Base-by-base conservation (phyloP, 2,113 vertebrate genomes). In the Bombycilla garrulus region DNA sequence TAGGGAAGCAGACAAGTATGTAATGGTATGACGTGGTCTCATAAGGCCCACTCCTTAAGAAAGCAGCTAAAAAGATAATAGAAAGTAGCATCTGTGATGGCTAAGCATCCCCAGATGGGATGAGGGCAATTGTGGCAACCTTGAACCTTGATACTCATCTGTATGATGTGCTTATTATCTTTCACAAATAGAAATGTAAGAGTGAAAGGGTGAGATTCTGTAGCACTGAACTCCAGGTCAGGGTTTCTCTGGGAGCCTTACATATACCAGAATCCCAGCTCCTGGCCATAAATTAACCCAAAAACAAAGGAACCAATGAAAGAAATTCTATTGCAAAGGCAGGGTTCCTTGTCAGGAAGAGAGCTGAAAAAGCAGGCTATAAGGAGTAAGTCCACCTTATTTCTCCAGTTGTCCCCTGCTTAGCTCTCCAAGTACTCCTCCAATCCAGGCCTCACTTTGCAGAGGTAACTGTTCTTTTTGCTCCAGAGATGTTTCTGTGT, bases 21-120 rank as follows among this genome's bases (percentile, higher is more conserved):
- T 53, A 15, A 17, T 45, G 24, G 65, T 26, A 26, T 7, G 33
- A 15, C 0, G 0, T 40, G 40, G 33, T 64, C 48, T 36, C 38
- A 2, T 23, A 50, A 45, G 33, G 45, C 26, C 71, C 26, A 16
- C 76, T 90, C 57, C 38, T 60, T 86, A 51, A 70, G 56, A 70
- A 73, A 65, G 33, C 45, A 61, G 36, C 36, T 66, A 15, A 80
- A 89, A 70, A 70, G 56, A 2, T 51, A 35, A 66, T 29, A 35
- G 62, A 22, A 70, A 76, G 22, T 18, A 74, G 22, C 61, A 9
- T 60, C 35, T 12, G 8, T 69, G 54, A 7, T 78, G 66, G 70
- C 38, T 85, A 12, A 86, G 45, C 17, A 8, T 86, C 71, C 77
- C 81, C 81, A 76, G 57, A 61, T 76, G 85, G 48, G 36, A 61